Evolutionary conservation across 1,140 invertebrate genomes (phyloP).

Genomic region (Tetragnatha versicolor): DNA sequence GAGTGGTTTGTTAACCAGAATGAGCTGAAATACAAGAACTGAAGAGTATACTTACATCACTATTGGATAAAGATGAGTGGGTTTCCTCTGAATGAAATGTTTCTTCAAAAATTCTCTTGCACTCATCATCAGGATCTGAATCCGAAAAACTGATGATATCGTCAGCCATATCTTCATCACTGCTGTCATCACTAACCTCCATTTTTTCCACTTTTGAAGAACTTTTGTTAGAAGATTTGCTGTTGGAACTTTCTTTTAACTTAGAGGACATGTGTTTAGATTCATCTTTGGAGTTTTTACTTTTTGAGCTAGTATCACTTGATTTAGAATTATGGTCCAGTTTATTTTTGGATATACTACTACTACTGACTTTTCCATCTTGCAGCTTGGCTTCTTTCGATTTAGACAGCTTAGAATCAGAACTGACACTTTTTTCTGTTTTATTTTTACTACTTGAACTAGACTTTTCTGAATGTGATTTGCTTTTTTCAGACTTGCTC

Average conservation of each 20-base stretch:
- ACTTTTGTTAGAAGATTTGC: not conserved
- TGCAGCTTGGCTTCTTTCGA: slow-evolving; percentile 19
- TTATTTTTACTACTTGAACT: not conserved
- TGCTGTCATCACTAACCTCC: not conserved
- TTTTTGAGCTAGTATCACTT: not conserved
- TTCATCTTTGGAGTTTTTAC: not conserved
- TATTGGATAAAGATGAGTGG: not conserved
- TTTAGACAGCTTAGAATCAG: not conserved
- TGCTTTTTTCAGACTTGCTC: slow-evolving; percentile 1
- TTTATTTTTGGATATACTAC: slow-evolving; percentile 16
- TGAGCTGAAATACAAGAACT: not conserved
- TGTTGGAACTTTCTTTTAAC: not conserved
- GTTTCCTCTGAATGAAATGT: slow-evolving; percentile 52
- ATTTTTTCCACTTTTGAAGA: not conserved
- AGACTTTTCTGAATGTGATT: slow-evolving; percentile 16
- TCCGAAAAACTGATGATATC: slow-evolving; percentile 61
- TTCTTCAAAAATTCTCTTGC: slow-evolving; percentile 77
- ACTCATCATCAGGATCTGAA: slow-evolving; percentile 74
- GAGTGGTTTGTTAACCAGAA: too few species aligned
- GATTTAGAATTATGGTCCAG: slow-evolving; percentile 1
- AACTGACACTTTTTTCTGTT: not conserved
- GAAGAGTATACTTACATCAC: slow-evolving; percentile 9
- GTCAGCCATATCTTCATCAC: not conserved
- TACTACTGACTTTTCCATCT: slow-evolving; percentile 36
- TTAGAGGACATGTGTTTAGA: not conserved